Evolutionary conservation across 2,797 vertebrate genomes (phyloP), one percentile per base, ranked within the genome.

Genomic region (Protosalanx chinensis): DNA sequence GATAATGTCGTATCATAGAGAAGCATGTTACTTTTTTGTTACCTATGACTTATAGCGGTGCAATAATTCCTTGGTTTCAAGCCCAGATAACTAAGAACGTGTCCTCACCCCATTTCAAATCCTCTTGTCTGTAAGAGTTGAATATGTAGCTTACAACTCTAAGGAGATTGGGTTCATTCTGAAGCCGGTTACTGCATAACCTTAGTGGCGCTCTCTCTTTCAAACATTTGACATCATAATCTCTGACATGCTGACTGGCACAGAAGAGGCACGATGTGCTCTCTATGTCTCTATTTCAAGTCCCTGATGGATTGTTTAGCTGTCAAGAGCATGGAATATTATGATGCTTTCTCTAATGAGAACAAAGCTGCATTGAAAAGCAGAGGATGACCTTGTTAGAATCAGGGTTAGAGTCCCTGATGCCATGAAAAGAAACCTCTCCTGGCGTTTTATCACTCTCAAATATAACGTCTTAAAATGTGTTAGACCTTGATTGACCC

Each of bases 351-450:
- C n/a, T 81, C 70, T 72, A 75, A 80, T 84, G 79, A 78, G 70
- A 84, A 80, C 79, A 87, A 83, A 87, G 87, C 84, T 82, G 82
- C 82, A 84, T 87, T 82, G 65, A 32, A 71, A 77, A 73, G 75
- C 75, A 64, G 70, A 60, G 71, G 67, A 61, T 84, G 85, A 87
- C 83, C 83, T 86, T 86, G 83, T 83, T 77, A 78, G 79, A 73
- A 33, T 82, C 81, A 79, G 81, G 79, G 82, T 73, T 23, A 66
- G 68, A 57, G 10, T 68, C 71, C 71, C 79, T 72, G 75, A 82
- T 62, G 77, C 82, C 75, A 65, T 0, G 72, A 81, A 37, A 18
- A 35, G 16, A 23, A 53, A 67, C 77, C 77, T 72, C 68, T 73
- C 75, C 60, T 70, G 65, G 64, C 29, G 71, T 70, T 23, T 72